phyloP scores from a whole-genome alignment of 2,888 invertebrate genomes.

The Drosophila affinis region DNA sequence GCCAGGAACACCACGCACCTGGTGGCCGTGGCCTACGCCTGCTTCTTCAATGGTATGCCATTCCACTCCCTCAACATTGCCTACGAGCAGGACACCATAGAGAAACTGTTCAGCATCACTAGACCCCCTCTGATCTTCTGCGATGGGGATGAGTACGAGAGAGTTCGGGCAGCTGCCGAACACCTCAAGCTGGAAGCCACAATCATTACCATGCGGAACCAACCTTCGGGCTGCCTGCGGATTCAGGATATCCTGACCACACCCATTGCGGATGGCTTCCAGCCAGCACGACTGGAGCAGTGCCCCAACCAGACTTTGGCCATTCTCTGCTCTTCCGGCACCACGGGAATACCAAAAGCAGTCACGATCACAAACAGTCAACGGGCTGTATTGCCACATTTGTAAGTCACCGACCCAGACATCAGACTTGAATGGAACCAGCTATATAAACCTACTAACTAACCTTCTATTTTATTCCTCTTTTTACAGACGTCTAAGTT shows the following conservation, averaged over 20 bases:
- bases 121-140: slow-evolving; percentile 10
- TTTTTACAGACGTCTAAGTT: neutral
- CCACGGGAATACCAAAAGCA: slow-evolving; percentile 1
- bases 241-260: slow-evolving; percentile 1
- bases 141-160: slow-evolving; percentile 12
- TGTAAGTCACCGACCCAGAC: neutral
- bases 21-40: slow-evolving; percentile 10
- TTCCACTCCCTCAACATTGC: slow-evolving; percentile 11
- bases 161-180: neutral
- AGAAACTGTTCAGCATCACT: slow-evolving; percentile 1
- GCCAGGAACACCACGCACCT: slow-evolving; percentile 15
- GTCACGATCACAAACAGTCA: slow-evolving; percentile 6
- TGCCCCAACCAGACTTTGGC: slow-evolving; percentile 9
- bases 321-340: slow-evolving; percentile 8
- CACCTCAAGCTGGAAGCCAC: neutral
- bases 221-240: neutral
- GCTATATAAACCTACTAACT: no score
- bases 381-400: neutral
- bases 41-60: slow-evolving; percentile 10
- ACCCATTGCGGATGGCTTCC: neutral
- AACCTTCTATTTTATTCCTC: neutral
- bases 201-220: slow-evolving; percentile 5
- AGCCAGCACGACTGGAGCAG: neutral
- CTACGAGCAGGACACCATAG: slow-evolving; percentile 11
- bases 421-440: no score